Conservation (phyloP, 1,140 invertebrate species). For the Papilio machaon region DNA sequence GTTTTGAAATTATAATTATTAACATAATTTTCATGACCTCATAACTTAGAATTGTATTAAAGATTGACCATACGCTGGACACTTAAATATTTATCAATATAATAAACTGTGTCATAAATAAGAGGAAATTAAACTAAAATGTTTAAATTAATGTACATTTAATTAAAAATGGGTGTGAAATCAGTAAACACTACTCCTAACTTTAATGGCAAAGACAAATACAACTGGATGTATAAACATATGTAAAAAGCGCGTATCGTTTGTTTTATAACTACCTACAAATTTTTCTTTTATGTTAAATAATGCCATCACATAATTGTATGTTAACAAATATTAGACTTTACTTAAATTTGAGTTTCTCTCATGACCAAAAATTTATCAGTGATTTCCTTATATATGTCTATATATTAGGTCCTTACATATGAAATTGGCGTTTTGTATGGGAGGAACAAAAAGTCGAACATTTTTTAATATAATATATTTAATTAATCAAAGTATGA, state of each 20-base stretch:
- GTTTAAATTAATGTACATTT: background rate
- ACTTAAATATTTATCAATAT: too few species aligned
- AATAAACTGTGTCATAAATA: too few species aligned
- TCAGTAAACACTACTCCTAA: background rate
- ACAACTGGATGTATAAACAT: background rate
- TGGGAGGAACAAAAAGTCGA: too few species aligned
- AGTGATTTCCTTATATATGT: background rate
- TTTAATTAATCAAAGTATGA: too few species aligned
- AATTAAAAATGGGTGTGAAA: slow-evolving; percentile 1
- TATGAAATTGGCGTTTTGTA: too few species aligned
- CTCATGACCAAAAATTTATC: background rate
- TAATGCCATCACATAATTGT: slow-evolving; percentile 11
- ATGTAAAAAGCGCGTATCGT: background rate
- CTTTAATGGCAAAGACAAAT: background rate
- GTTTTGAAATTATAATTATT: background rate
- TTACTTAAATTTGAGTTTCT: slow-evolving; percentile 15
- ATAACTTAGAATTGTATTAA: too few species aligned
- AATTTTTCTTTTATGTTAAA: slow-evolving; percentile 27
- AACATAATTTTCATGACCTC: background rate
- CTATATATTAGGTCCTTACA: too few species aligned
- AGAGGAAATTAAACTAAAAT: background rate
- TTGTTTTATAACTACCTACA: background rate
- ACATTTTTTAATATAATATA: too few species aligned
- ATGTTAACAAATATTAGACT: slow-evolving; percentile 11
- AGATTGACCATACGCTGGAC: too few species aligned